A percentile compares a stretch with the other conserved stretches of the same genome.
Conservation (phyloP, 2,797 vertebrate species). For the Chelon auratus region DNA sequence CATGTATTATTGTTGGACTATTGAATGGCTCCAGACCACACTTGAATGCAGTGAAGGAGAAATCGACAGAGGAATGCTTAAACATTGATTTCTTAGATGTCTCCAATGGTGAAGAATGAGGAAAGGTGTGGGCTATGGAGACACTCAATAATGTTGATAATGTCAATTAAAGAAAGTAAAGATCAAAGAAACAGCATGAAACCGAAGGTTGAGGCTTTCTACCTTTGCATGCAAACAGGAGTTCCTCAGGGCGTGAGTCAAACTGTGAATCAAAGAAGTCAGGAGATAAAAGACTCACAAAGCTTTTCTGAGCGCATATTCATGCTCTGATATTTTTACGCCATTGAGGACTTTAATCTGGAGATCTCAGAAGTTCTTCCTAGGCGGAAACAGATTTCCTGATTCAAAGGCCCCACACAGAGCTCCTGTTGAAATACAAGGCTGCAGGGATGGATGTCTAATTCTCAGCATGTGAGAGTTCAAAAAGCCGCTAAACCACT, state of each 20-base stretch:
- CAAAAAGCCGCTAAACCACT: conserved; percentile 5
- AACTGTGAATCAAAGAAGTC: conserved; percentile 66
- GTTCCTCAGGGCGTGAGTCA: conserved; percentile 56
- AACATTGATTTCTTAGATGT: neutral
- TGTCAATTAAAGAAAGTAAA: conserved; percentile 36
- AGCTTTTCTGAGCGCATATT: conserved; percentile 37
- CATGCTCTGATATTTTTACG: conserved; percentile 70
- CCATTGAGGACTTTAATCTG: conserved; percentile 64
- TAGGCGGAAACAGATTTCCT: conserved; percentile 68
- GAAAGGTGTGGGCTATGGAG: conserved; percentile 18
- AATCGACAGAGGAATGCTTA: neutral
- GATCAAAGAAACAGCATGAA: conserved; percentile 58
- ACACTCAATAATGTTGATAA: conserved; percentile 13
- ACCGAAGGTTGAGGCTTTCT: conserved; percentile 34
- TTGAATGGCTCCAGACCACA: conserved; percentile 28
- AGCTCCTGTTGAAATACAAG: conserved; percentile 39
- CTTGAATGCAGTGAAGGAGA: neutral
- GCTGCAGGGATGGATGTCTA: conserved; percentile 20
- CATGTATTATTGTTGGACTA: conserved; percentile 37
- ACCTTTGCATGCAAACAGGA: conserved; percentile 41
- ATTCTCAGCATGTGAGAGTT: conserved; percentile 8
- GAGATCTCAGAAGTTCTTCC: conserved; percentile 68
- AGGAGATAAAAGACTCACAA: conserved; percentile 49
- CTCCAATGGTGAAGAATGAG: conserved; percentile 21
- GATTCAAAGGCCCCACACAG: conserved; percentile 67